Conservation (phyloP, 2,113 vertebrate genomes). For the Chlorodrepanis virens region DNA sequence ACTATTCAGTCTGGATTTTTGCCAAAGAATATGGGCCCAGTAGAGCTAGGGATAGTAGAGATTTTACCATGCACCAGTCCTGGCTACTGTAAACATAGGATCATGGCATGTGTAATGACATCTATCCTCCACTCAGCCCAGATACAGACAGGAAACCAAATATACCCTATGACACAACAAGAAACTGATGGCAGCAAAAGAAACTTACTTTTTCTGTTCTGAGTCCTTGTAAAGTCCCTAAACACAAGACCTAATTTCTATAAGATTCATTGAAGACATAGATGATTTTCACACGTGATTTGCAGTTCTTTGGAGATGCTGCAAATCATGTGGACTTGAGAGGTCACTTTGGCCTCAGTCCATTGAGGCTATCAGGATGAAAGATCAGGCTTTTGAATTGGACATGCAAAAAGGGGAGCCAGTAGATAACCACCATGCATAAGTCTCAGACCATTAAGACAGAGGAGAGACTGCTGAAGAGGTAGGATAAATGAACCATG, state of each 20-base stretch:
- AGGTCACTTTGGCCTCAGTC: background rate
- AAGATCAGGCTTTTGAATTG: background rate
- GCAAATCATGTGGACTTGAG: background rate
- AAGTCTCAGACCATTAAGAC: background rate
- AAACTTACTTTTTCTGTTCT: background rate
- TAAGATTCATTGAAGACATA: background rate
- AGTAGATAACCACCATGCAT: background rate
- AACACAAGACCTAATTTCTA: background rate
- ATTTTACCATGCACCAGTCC: background rate
- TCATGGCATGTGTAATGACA: rapidly evolving
- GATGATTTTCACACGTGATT: background rate
- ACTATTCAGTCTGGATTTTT: background rate
- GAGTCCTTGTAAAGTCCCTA: background rate
- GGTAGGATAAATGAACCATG: background rate
- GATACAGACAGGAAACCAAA: background rate
- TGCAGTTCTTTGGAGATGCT: background rate
- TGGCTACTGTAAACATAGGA: background rate
- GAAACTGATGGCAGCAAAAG: background rate
- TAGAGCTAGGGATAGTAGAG: background rate
- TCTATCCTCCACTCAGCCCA: background rate
- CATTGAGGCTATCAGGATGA: background rate
- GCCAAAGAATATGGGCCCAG: background rate
- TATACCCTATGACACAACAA: background rate
- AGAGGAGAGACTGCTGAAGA: background rate
- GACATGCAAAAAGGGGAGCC: rapidly evolving